Evolutionary conservation across 2,888 invertebrate genomes (phyloP).

Genomic region (Villa cingulata): DNA sequence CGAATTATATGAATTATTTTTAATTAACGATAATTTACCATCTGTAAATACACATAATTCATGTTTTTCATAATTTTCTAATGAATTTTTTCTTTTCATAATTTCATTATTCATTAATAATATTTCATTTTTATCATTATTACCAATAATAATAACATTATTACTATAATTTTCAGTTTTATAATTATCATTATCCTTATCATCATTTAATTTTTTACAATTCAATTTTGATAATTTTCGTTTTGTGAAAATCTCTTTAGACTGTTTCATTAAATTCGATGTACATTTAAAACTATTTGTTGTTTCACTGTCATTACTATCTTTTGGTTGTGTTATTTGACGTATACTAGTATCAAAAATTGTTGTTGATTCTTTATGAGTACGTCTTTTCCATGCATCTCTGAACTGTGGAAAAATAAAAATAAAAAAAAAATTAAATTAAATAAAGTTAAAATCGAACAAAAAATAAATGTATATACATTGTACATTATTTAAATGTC

Average conservation of each 20-base stretch:
- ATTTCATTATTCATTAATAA: not conserved
- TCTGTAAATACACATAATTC: conserved; percentile 9
- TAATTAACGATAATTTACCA: conserved; percentile 7
- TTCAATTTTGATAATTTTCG: conserved; percentile 2
- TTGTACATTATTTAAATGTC: too few species aligned
- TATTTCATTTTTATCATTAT: not conserved
- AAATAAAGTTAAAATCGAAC: too few species aligned
- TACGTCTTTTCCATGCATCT: conserved; percentile 9
- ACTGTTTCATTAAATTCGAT: conserved; percentile 6
- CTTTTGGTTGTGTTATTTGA: conserved; percentile 10
- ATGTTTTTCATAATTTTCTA: conserved; percentile 2
- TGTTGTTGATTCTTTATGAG: conserved; percentile 6
- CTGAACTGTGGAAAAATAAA: conserved; percentile 12
- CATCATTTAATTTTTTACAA: conserved; percentile 1
- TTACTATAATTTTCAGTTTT: too few species aligned
- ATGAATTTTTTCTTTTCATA: not conserved
- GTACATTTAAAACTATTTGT: not conserved
- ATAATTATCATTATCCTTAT: not conserved
- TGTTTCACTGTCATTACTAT: not conserved
- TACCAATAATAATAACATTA: too few species aligned
- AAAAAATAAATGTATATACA: too few species aligned
- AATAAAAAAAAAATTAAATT: not conserved
- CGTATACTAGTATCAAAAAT: conserved; percentile 9
- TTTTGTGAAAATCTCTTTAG: conserved; percentile 2
- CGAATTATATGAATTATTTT: conserved; percentile 11